Conservation (phyloP, 2,113 vertebrate species). For the Cyprinodon brontotheroides region DNA sequence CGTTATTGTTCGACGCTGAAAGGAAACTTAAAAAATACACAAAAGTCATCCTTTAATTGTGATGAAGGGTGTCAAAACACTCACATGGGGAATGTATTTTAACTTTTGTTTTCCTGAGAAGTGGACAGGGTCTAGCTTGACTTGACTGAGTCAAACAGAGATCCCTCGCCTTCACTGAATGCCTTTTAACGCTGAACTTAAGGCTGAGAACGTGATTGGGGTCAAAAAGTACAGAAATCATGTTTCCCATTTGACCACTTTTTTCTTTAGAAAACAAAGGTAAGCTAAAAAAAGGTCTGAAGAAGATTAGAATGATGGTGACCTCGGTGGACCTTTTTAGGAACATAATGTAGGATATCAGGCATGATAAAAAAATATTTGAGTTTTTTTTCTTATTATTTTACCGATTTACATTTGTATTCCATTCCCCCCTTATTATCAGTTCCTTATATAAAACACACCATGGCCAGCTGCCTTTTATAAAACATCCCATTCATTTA, state of each 20-base stretch:
- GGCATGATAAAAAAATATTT: neutral
- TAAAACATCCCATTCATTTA: neutral
- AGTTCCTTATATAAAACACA: too few relatives aligned
- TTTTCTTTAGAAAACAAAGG: neutral
- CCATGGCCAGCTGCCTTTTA: too few relatives aligned
- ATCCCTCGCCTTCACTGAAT: neutral
- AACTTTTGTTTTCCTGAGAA: constrained; percentile 70
- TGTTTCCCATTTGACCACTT: neutral
- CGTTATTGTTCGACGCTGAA: constrained; percentile 25
- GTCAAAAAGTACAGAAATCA: neutral
- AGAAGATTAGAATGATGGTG: neutral
- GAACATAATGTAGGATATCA: neutral
- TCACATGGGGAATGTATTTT: neutral
- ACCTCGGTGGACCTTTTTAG: neutral
- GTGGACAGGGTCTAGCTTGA: constrained; percentile 15
- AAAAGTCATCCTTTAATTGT: constrained; percentile 4
- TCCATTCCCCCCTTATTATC: too few relatives aligned
- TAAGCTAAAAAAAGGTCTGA: neutral
- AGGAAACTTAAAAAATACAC: constrained; percentile 42
- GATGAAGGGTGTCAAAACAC: constrained; percentile 35
- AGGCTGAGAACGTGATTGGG: neutral
- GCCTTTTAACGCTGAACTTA: neutral
- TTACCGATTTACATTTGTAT: too few relatives aligned
- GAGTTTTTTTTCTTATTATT: too few relatives aligned
- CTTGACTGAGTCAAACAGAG: constrained; percentile 34